These are phyloP conservation scores for Smutsia gigantea DNA, from an alignment of 2,797 vertebrate species.

Conservation along the genomic window DNA sequence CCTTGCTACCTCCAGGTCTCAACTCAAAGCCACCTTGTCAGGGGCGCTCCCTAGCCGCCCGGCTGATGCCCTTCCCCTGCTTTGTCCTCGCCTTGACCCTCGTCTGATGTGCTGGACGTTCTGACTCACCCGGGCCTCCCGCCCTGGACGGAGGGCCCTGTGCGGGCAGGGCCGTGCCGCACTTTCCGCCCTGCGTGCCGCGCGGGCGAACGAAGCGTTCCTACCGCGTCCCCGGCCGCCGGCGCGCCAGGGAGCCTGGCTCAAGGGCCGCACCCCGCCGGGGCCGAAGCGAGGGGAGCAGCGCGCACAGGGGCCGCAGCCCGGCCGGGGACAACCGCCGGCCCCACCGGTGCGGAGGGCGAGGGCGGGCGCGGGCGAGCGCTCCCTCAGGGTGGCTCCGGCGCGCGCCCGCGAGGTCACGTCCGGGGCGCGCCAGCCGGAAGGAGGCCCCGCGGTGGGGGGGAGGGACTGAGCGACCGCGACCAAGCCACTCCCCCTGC, in stretches of 20 bases:
- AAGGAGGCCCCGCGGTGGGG: constrained; percentile 38
- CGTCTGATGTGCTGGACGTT: not conserved
- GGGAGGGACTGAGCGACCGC: not conserved
- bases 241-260: not conserved
- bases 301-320: accelerated
- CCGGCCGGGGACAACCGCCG: not conserved
- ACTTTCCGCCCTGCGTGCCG: too few species aligned
- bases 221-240: not conserved
- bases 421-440: constrained; percentile 67
- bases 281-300: not conserved
- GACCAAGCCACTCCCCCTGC: not conserved
- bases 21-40: not conserved
- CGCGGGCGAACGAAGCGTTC: not conserved
- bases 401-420: constrained; percentile 57
- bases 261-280: not conserved
- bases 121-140: not conserved
- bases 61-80: not conserved
- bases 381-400: not conserved
- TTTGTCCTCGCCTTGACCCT: not conserved
- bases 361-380: not conserved
- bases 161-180: not conserved
- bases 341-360: constrained; percentile 24
- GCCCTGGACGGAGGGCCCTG: not conserved
- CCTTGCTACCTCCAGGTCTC: not conserved
- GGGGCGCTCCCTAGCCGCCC: not conserved